Percentiles rank a stretch among this genome's conserved stretches.
Conservation (phyloP, 2,888 invertebrate genomes). For the Laothoe populi region DNA sequence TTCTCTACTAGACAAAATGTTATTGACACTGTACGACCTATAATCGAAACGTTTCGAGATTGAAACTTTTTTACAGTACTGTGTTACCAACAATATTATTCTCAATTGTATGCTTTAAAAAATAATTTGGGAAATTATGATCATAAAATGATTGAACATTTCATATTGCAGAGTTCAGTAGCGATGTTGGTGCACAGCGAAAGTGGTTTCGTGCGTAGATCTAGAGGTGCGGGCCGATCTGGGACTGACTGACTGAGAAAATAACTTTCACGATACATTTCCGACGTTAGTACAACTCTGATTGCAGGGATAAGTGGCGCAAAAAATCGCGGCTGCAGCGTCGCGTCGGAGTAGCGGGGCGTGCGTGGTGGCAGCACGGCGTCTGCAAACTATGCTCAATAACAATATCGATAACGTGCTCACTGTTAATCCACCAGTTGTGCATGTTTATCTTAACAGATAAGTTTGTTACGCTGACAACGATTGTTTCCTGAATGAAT, state of each 20-base stretch:
- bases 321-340: slow-evolving; percentile 26
- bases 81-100: background rate
- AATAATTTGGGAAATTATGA: background rate
- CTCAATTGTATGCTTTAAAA: background rate
- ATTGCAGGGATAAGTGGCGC: slow-evolving; percentile 59
- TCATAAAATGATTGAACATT: slow-evolving; percentile 30
- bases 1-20: background rate
- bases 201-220: slow-evolving; percentile 75
- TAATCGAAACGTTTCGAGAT: background rate
- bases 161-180: slow-evolving; percentile 54
- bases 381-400: background rate
- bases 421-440: slow-evolving; percentile 21
- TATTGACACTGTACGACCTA: background rate
- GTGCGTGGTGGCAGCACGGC: no score
- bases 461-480: slow-evolving; percentile 29
- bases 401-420: slow-evolving; percentile 8
- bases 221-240: slow-evolving; percentile 61
- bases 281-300: slow-evolving; percentile 60
- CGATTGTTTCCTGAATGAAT: slow-evolving; percentile 35
- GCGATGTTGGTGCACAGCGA: slow-evolving; percentile 65
- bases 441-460: slow-evolving; percentile 28
- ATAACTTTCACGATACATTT: slow-evolving; percentile 82
- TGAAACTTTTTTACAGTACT: slow-evolving; percentile 1
- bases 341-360: background rate
- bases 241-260: slow-evolving; percentile 73